Conservation (phyloP, 2,797 vertebrate genomes). For the Manis crassicaudata region DNA sequence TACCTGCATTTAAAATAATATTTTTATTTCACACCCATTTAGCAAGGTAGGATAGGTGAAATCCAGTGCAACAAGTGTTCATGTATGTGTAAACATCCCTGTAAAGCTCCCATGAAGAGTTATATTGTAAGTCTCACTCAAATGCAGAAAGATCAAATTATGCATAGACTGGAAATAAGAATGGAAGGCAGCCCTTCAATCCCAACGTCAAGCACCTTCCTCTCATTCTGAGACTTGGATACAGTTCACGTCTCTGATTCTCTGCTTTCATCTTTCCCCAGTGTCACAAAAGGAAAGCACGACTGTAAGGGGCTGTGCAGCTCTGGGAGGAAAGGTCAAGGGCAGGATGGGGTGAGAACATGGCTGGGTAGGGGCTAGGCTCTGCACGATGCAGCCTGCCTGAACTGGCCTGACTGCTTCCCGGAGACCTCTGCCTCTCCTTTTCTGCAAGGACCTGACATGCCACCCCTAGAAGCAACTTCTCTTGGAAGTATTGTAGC, state of each 20-base stretch:
- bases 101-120: constrained; percentile 51
- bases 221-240: not conserved
- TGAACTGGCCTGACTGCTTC: not conserved
- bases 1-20: constrained; percentile 56
- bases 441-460: not conserved
- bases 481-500: not conserved
- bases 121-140: not conserved
- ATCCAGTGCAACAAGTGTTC: constrained; percentile 39
- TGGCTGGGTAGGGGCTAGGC: not conserved
- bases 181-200: not conserved
- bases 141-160: constrained; percentile 1
- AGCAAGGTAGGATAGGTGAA: constrained; percentile 23
- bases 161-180: not conserved
- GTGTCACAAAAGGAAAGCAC: not conserved
- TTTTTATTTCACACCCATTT: constrained; percentile 62
- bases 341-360: not conserved
- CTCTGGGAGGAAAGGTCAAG: not conserved
- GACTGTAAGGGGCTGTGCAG: not conserved
- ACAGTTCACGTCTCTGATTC: not conserved
- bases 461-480: not conserved
- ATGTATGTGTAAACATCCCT: constrained; percentile 58
- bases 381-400: not conserved
- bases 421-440: not conserved
- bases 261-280: not conserved
- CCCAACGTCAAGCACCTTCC: not conserved